Evolutionary conservation across 1,140 invertebrate species (phyloP), one percentile per base, ranked within the genome.

Genomic region (Ditylenchus dipsaci): DNA sequence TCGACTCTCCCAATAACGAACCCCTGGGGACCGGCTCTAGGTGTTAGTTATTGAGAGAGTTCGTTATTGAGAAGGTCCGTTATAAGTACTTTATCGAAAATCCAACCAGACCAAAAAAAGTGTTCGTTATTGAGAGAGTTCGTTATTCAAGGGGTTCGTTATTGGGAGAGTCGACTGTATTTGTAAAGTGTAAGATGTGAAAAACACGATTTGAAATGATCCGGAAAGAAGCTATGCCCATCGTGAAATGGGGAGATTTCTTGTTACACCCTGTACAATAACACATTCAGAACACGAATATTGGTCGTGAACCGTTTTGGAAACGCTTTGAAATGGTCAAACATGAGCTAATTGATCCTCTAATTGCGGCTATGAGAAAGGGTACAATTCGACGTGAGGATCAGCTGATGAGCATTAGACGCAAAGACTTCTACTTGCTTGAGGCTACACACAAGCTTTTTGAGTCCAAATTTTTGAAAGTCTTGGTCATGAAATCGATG

Each of bases 401-500:
- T 11, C 94, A 98, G 85, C 91, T 93, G 19, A 86, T 87, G 68
- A 83, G 85, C 69, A 81, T 87, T 7, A 69, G 86, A 58, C 67
- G 78, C 27, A 87, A 87, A 75, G 81, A 83, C 7, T 87, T 87
- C 75, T 87, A 80, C 78, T 89, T 91, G 59, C 83, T 96, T 0
- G 86, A 85, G 0, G 86, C 88, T 75, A 85, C 86, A 17, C 85
- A 88, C 11, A 88, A 87, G 79, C 84, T 97, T 19, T 84, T 97
- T 15, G 88, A 90, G 64, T 89, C 90, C 58, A 91, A 92, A 79
- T 97, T 98, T 84, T 87, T 89, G 0, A 88, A 88, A 87, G 89
- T 61, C 84, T 98, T 1, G 86, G 88, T 23, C 96, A 99, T 82
- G 93, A 97, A 84, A 92, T 94, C 0, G 96, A 99, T 84, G 96